Percentiles rank a stretch among this genome's conserved stretches.
phyloP scores from a whole-genome alignment of 1,140 invertebrate genomes.

The Tetraneura akinire region DNA sequence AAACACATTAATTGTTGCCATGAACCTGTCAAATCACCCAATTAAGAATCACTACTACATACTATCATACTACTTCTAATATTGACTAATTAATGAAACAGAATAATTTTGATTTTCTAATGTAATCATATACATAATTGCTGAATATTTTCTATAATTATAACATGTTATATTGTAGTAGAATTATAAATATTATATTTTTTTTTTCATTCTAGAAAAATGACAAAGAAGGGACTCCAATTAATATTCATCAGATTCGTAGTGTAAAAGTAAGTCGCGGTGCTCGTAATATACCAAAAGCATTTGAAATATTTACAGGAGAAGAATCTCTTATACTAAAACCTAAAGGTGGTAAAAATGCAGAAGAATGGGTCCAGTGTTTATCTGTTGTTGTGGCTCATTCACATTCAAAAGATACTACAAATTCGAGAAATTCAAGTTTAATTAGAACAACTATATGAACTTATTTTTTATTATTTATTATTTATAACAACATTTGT shows the following conservation, averaged over 20 bases:
- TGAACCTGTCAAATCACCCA: too few relatives aligned
- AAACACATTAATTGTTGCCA: too few relatives aligned
- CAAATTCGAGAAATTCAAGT: slow-evolving; percentile 55
- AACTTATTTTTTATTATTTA: background rate
- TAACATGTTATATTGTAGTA: too few relatives aligned
- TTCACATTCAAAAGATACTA: slow-evolving; percentile 65
- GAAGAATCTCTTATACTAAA: slow-evolving; percentile 89
- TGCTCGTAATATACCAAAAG: slow-evolving; percentile 86
- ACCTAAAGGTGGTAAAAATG: slow-evolving; percentile 91
- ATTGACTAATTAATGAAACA: too few relatives aligned
- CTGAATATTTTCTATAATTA: too few relatives aligned
- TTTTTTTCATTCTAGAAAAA: slow-evolving; percentile 61
- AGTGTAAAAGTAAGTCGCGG: slow-evolving; percentile 86
- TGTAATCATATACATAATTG: too few relatives aligned
- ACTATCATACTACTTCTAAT: too few relatives aligned
- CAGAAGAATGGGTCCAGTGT: slow-evolving; percentile 92
- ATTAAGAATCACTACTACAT: too few relatives aligned
- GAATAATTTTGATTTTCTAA: too few relatives aligned
- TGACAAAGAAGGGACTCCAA: slow-evolving; percentile 62
- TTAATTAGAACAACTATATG: slow-evolving; percentile 55
- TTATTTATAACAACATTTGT: too few relatives aligned
- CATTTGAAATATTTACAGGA: slow-evolving; percentile 94
- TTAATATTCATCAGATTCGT: slow-evolving; percentile 87
- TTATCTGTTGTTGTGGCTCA: slow-evolving; percentile 85
- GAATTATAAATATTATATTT: background rate